phyloP scores from a whole-genome alignment of 1,140 invertebrate genomes.

The Hyles euphorbiae region DNA sequence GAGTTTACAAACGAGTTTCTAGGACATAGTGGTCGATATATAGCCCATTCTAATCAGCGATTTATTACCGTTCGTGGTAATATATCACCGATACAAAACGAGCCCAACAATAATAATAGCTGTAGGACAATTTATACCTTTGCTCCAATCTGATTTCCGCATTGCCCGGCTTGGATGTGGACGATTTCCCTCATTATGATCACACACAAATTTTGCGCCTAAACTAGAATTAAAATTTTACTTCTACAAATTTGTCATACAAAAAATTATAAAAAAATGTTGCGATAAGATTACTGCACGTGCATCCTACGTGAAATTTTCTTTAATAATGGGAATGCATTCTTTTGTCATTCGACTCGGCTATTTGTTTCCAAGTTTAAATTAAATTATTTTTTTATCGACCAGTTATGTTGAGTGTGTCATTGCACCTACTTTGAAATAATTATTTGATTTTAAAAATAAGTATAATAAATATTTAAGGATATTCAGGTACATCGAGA shows the following conservation, averaged over 20 bases:
- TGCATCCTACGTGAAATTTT: constrained; percentile 31
- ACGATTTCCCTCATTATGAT: constrained; percentile 79
- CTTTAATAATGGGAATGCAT: constrained; percentile 14
- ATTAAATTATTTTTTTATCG: background rate
- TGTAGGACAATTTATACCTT: constrained; percentile 26
- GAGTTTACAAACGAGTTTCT: too few relatives aligned
- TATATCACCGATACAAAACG: too few relatives aligned
- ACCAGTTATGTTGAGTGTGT: too few relatives aligned
- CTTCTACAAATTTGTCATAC: constrained; percentile 22
- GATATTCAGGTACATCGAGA: too few relatives aligned
- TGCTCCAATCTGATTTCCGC: constrained; percentile 80
- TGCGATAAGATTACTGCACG: constrained; percentile 10
- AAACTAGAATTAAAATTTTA: constrained; percentile 16
- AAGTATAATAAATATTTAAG: too few relatives aligned
- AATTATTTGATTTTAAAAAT: too few relatives aligned
- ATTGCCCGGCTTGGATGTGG: constrained; percentile 83
- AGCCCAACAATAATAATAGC: too few relatives aligned
- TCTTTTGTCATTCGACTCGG: constrained; percentile 15
- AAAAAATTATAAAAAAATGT: constrained; percentile 22
- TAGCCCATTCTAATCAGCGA: too few relatives aligned
- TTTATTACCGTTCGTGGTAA: too few relatives aligned
- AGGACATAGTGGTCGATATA: too few relatives aligned
- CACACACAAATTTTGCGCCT: constrained; percentile 31
- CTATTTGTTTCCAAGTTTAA: constrained; percentile 6
- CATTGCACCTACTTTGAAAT: too few relatives aligned